Evolutionary conservation across 1,140 invertebrate species (phyloP).

Genomic region (Ctenoplectra terminalis): DNA sequence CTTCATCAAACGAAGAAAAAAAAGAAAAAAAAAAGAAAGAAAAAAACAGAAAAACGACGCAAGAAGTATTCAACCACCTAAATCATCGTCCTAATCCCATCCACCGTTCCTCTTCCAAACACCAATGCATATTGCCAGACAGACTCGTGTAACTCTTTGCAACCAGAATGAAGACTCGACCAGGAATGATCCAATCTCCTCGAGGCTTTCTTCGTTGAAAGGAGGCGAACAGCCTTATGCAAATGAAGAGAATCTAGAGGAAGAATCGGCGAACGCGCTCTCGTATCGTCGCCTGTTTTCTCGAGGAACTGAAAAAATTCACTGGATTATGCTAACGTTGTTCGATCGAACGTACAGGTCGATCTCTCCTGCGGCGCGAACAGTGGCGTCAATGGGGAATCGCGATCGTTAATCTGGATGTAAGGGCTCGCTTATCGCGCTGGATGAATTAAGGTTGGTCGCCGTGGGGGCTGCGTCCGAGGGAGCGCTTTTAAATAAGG

Average conservation of each 20-base stretch:
- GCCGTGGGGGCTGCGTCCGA: conserved; percentile 34
- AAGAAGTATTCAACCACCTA: neutral
- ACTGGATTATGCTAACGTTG: conserved; percentile 29
- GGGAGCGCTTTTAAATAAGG: conserved; percentile 56
- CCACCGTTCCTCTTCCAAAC: neutral
- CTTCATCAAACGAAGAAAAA: no score
- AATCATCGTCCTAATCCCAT: neutral
- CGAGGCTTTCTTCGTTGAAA: conserved; percentile 19
- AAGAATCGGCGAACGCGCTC: neutral
- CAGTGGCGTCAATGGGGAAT: conserved; percentile 25
- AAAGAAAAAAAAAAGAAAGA: no score
- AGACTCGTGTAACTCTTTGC: neutral
- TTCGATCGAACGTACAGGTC: neutral
- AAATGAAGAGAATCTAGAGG: neutral
- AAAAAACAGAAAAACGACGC: neutral
- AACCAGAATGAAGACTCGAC: neutral
- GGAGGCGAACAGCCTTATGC: conserved; percentile 39
- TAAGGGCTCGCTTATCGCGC: conserved; percentile 19
- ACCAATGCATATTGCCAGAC: conserved; percentile 3
- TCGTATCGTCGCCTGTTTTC: neutral
- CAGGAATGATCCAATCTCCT: conserved; percentile 37
- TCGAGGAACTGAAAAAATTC: conserved; percentile 35
- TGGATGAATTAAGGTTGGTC: conserved; percentile 48
- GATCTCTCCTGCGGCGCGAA: neutral
- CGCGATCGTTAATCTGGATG: conserved; percentile 43